A percentile compares a stretch with the other conserved stretches of the same genome.
phyloP scores from a whole-genome alignment of 2,888 invertebrate species.

The Limnephilus auricula region DNA sequence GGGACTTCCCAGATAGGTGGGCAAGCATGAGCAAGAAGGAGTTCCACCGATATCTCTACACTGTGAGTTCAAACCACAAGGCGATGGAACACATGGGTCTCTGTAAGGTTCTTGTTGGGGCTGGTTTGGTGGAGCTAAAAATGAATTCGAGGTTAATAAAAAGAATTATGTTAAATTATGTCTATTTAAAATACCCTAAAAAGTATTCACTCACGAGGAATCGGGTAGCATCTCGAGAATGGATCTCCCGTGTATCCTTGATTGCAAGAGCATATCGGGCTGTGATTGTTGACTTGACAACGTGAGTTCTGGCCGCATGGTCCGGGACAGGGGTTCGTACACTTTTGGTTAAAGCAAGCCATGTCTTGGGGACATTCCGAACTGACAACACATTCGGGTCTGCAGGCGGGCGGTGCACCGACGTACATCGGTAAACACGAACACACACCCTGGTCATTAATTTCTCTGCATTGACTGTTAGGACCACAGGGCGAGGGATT shows the following conservation, averaged over 20 bases:
- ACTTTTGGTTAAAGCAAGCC: conserved; percentile 87
- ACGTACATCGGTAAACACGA: conserved; percentile 83
- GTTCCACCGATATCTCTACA: conserved; percentile 78
- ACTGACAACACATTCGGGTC: conserved; percentile 86
- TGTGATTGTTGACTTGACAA: conserved; percentile 87
- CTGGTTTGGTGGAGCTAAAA: conserved; percentile 74
- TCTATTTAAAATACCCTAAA: no score
- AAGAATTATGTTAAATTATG: no score
- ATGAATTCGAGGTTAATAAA: background rate
- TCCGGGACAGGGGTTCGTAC: conserved; percentile 87
- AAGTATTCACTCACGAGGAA: no score
- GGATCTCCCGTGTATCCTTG: conserved; percentile 83
- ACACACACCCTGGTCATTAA: conserved; percentile 84
- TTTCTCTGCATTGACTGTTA: conserved; percentile 83
- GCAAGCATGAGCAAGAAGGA: conserved; percentile 80
- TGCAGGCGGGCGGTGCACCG: conserved; percentile 86
- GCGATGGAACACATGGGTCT: conserved; percentile 80
- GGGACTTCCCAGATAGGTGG: conserved; percentile 82
- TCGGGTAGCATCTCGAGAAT: no score
- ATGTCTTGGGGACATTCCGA: conserved; percentile 84
- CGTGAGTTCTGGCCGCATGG: conserved; percentile 86
- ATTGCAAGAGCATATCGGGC: conserved; percentile 84
- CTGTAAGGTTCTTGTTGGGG: conserved; percentile 68
- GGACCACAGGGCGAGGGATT: conserved; percentile 84
- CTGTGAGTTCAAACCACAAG: conserved; percentile 77